phyloP scores from a whole-genome alignment of 2,797 vertebrate genomes.

The Lithobates pipiens region DNA sequence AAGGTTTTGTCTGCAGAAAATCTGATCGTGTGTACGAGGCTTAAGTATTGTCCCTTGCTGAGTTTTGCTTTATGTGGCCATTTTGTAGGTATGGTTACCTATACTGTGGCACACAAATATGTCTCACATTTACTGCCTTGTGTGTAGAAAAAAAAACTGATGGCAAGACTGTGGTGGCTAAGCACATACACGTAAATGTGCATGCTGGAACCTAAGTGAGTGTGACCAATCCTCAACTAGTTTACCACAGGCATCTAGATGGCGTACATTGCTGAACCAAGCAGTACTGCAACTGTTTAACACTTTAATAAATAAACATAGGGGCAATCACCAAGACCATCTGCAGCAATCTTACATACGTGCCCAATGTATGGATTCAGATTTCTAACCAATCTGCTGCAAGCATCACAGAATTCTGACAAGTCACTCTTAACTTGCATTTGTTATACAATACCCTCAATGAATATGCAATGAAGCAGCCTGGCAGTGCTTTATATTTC shows the following conservation, averaged over 20 bases:
- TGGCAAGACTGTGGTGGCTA: background rate
- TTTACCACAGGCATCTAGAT: background rate
- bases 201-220: background rate
- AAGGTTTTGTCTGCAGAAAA: too few species aligned
- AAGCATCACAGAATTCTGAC: background rate
- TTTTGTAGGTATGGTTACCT: too few species aligned
- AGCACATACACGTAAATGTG: too few species aligned
- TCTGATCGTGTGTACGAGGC: too few species aligned
- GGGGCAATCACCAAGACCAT: constrained; percentile 11
- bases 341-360: background rate
- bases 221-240: background rate
- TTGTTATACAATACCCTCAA: constrained; percentile 7
- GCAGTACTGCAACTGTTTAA: background rate
- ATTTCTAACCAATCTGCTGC: background rate
- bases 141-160: too few species aligned
- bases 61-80: too few species aligned
- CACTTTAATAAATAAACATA: constrained; percentile 2
- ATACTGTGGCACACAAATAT: too few species aligned
- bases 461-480: constrained; percentile 8
- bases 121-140: too few species aligned
- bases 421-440: background rate
- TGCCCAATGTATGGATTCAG: background rate
- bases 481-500: constrained; percentile 15
- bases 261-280: background rate
- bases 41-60: too few species aligned